Base-by-base conservation (phyloP, 92 coral and sea anemone genomes). In the Anthopleura xanthogrammica region DNA sequence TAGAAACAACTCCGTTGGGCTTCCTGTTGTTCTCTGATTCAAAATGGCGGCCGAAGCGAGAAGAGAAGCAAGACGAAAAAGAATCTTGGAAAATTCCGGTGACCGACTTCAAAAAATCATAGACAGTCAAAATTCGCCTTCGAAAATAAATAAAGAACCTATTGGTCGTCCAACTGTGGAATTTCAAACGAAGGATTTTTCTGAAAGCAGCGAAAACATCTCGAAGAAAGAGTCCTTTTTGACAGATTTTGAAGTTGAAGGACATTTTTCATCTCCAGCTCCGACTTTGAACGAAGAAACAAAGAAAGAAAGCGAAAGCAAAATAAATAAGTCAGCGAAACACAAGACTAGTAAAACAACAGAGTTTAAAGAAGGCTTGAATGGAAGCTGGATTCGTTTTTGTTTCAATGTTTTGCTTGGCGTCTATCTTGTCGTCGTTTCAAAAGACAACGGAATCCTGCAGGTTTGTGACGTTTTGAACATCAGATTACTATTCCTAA, bases 11-110 rank as follows among this genome's bases (percentile, higher is more conserved):
- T 41, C 16, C 40, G 1, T 68, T 68, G 84, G 84, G 84, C 64
- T 81, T 71, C 84, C 84, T 81, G 77, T 58, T 7, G 43, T 7
- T 64, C 16, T 12, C 16, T 16, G n/a, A 39, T 81, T 52, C 87
- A 93, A 91, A 48, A 93, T 93, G 97, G 94, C 92, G 90, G 87
- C 92, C 79, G 87, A 82, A 43, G 85, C 89, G 7, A 87, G 94
- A 62, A 82, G 94, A 58, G 93, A 83, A 77, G 89, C 85, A 5
- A 83, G 97, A 16, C 86, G 93, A 13, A 91, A 88, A 83, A 83
- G 90, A 82, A 40, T 93, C 56, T 75, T 93, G 16, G 90, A 91
- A 83, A 93, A 93, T 72, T 76, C 90, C 41, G 89, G 88, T 71
- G 83, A 77, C 39, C 90, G 97, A 46, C 85, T 93, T 43, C 88